A percentile compares a stretch with the other conserved stretches of the same genome.
phyloP scores from a whole-genome alignment of 2,113 vertebrate species.

The Centrocercus urophasianus region DNA sequence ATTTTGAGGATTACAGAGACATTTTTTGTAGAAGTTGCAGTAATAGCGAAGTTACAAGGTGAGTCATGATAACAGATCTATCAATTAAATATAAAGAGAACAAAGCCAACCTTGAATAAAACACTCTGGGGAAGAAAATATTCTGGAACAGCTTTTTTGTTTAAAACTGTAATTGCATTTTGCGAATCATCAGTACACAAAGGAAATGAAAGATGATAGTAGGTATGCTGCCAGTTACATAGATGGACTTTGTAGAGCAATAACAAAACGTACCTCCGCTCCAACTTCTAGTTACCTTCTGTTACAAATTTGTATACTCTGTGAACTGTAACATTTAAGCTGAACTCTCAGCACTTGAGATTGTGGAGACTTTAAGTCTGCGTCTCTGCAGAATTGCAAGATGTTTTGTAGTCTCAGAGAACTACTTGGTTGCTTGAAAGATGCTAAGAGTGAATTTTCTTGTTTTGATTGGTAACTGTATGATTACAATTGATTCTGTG shows the following conservation, averaged over 20 bases:
- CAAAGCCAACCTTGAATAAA: neutral
- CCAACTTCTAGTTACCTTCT: neutral
- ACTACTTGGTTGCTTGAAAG: neutral
- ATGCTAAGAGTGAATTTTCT: neutral
- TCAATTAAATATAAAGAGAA: neutral
- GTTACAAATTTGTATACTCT: neutral
- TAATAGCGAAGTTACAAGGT: neutral
- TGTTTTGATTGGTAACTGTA: neutral
- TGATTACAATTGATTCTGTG: neutral
- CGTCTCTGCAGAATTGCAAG: neutral
- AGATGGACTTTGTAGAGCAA: neutral
- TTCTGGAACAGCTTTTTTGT: neutral
- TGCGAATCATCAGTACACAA: neutral
- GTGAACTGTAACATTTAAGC: neutral
- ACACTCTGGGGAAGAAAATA: neutral
- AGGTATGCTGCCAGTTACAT: neutral
- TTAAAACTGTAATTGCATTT: neutral
- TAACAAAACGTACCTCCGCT: neutral
- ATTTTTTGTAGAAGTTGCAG: neutral
- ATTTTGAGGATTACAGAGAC: neutral
- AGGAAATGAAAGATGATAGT: neutral
- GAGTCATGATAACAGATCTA: neutral
- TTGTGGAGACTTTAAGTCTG: neutral
- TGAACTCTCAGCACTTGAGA: neutral
- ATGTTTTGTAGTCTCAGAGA: neutral